These are phyloP conservation scores for Microcebus tavaratra DNA, from an alignment of 2,113 vertebrate genomes.

Conservation along the genomic window DNA sequence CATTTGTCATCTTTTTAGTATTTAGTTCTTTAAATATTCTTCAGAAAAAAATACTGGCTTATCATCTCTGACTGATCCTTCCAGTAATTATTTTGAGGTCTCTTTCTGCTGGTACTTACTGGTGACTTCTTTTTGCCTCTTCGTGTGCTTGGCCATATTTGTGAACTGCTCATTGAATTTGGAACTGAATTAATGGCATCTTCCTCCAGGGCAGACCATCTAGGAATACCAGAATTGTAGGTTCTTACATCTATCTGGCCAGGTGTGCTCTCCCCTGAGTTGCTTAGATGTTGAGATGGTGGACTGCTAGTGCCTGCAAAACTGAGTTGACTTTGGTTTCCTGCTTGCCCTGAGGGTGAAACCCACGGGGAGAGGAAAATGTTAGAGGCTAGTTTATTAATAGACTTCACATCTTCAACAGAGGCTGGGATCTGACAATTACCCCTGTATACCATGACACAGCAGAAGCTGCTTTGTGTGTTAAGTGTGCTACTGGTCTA, in stretches of 20 bases:
- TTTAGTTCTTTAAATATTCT: neutral
- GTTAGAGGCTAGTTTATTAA: accelerated
- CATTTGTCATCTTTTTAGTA: neutral
- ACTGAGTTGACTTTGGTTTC: neutral
- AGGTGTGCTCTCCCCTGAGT: neutral
- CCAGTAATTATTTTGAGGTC: accelerated
- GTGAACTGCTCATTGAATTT: neutral
- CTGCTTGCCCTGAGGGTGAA: neutral
- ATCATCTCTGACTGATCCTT: accelerated
- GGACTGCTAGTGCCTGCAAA: too few relatives aligned
- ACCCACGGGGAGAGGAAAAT: too few relatives aligned
- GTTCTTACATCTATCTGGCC: neutral
- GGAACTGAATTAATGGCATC: too few relatives aligned
- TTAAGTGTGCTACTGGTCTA: accelerated
- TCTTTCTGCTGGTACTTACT: neutral
- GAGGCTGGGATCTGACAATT: neutral
- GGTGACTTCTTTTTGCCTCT: neutral
- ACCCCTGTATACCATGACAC: accelerated
- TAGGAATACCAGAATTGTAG: neutral
- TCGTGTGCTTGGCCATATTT: neutral
- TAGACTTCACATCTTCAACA: accelerated
- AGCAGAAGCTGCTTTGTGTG: too few relatives aligned
- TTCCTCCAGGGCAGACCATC: too few relatives aligned
- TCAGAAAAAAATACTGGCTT: neutral
- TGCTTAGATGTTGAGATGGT: neutral